Conservation (phyloP, 2,888 invertebrate genomes). For the Leptinotarsa tumamoca region DNA sequence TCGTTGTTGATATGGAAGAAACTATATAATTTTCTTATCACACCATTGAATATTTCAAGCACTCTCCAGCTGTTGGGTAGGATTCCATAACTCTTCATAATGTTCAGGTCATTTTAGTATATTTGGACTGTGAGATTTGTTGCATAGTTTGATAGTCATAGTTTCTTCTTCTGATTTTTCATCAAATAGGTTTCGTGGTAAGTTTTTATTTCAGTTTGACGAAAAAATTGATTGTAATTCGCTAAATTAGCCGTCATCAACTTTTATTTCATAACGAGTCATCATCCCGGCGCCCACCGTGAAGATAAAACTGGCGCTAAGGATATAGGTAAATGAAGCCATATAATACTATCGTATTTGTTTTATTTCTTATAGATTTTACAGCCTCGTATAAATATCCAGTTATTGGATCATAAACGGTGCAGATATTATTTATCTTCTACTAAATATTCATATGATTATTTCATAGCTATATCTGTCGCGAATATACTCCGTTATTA, state of each 20-base stretch:
- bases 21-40: no score
- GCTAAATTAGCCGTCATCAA: neutral
- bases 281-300: neutral
- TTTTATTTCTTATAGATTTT: slow-evolving; percentile 28
- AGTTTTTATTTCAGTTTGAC: neutral
- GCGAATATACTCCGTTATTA: neutral
- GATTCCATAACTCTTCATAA: no score
- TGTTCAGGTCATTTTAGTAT: no score
- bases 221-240: neutral
- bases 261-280: neutral
- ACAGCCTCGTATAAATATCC: slow-evolving; percentile 30
- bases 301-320: slow-evolving; percentile 17
- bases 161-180: no score
- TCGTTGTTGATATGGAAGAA: no score
- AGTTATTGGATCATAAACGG: slow-evolving; percentile 29
- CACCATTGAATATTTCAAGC: no score
- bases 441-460: slow-evolving; percentile 20
- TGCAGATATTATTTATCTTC: slow-evolving; percentile 25
- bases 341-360: slow-evolving; percentile 21
- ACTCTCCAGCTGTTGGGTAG: no score
- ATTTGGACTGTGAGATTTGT: no score
- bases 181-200: neutral
- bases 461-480: slow-evolving; percentile 7
- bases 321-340: slow-evolving; percentile 24
- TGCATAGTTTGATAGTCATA: no score